Base-by-base conservation (phyloP, 2,888 invertebrate genomes). In the Merodon equestris region DNA sequence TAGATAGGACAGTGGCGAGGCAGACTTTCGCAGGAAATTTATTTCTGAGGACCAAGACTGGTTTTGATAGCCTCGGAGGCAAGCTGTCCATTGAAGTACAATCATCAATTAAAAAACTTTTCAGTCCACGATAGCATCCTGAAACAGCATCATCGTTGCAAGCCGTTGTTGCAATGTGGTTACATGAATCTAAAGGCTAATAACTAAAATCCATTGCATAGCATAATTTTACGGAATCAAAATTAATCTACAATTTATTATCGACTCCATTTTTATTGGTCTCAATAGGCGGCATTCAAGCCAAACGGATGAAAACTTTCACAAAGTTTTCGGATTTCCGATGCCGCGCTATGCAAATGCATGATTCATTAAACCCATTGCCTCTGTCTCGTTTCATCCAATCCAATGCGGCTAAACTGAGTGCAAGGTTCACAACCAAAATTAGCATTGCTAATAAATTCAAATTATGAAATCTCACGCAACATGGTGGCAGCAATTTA, bases 381-480 rank as follows among this genome's bases (percentile, higher is more conserved):
- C 34, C n/a, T 13, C 44, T 44, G 17, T 9, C 47, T 9, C 12
- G 17, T 1, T 17, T 15, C 38, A 0, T 0, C 19, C 50, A 1
- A 12, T n/a, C n/a, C 40, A 17, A 1, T 4, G 3, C 5, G n/a
- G 13, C 38, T 47, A 44, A 38, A 61, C 53, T 45, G 13, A 57
- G 13, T 40, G 51, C 18, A 17, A 19, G 27, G 42, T 53, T 56
- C 47, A 34, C 12, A 12, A 14, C 19, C 51, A 18, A 71, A 66
- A 66, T 72, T 72, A 61, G 56, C 72, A 61, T 47, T 47, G 51
- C 58, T 47, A 66, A 61, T 66, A 67, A 72, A 77, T 71, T 72
- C 66, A 61, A 77, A 72, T 77, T 77, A 77, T 77, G 66, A 58
- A 70, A 63, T 47, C 57, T 40, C 63, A 68, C 63, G 74, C 68